Percentiles rank a stretch among this genome's conserved stretches.
Conservation (phyloP, 23 tunicate genomes). For the Trididemnum nubilum region DNA sequence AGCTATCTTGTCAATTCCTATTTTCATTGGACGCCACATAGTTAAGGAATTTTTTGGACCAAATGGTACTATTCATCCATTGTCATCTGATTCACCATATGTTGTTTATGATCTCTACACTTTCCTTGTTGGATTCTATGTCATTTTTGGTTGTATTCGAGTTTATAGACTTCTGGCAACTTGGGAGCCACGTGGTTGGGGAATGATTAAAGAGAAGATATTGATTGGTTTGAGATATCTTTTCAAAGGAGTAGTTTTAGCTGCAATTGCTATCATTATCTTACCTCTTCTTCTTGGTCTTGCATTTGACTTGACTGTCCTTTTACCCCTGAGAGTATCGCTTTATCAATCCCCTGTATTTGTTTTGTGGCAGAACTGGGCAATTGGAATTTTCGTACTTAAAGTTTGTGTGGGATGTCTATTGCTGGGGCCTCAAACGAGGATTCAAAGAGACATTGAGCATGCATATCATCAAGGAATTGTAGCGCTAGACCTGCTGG, state of each 20-base stretch:
- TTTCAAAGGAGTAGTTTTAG: conserved; percentile 33
- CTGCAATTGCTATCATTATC: conserved; percentile 26
- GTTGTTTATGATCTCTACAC: conserved; percentile 57
- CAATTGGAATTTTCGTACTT: conserved; percentile 46
- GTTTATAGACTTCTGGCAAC: conserved; percentile 11
- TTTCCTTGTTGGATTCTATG: conserved; percentile 52
- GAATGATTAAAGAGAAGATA: conserved; percentile 25
- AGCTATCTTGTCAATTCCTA: conserved; percentile 37
- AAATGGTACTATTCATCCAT: neutral
- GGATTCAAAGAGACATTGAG: conserved; percentile 54
- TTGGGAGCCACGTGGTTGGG: conserved; percentile 56
- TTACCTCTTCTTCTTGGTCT: conserved; percentile 65
- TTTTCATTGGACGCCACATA: conserved; percentile 35
- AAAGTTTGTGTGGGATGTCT: conserved; percentile 39
- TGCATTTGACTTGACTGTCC: conserved; percentile 46
- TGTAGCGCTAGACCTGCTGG: conserved; percentile 16
- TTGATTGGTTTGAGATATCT: conserved; percentile 10
- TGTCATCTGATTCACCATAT: neutral
- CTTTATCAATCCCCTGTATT: conserved; percentile 59
- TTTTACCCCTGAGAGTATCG: conserved; percentile 64
- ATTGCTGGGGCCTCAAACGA: conserved; percentile 57
- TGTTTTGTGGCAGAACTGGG: conserved; percentile 77
- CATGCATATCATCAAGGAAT: conserved; percentile 61
- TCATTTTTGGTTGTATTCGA: conserved; percentile 39
- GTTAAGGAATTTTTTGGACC: neutral